Evolutionary conservation across 2,797 vertebrate genomes (phyloP).

Genomic region (Eremophila alpestris): DNA sequence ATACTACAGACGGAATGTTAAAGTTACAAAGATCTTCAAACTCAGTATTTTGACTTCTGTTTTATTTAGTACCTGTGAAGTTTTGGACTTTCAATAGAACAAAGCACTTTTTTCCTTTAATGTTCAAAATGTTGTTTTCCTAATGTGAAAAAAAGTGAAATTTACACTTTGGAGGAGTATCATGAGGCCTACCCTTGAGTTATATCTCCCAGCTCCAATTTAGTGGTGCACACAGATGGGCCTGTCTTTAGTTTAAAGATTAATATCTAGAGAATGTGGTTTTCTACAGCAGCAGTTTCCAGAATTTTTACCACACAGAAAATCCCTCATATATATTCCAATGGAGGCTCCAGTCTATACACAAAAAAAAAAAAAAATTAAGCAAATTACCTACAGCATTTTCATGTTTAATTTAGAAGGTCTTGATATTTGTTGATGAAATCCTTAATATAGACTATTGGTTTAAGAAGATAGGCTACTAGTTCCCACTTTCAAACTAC

Average conservation of each 20-base stretch:
- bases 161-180: neutral
- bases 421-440: neutral
- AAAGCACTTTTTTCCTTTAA: slow-evolving; percentile 15
- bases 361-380: neutral
- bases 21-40: neutral
- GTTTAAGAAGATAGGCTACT: neutral
- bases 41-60: neutral
- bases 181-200: neutral
- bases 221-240: slow-evolving; percentile 9
- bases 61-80: neutral
- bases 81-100: neutral
- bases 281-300: slow-evolving; percentile 26
- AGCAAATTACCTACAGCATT: neutral
- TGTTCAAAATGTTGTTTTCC: slow-evolving; percentile 15
- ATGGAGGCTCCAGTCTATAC: neutral
- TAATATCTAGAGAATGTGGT: slow-evolving; percentile 7
- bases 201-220: neutral
- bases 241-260: slow-evolving; percentile 38
- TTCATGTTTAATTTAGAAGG: neutral
- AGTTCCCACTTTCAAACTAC: neutral
- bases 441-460: neutral
- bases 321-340: neutral
- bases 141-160: neutral
- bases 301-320: neutral
- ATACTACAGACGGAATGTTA: neutral